Base-by-base conservation (phyloP, 2,888 invertebrate species). In the Ophion ventricosus region DNA sequence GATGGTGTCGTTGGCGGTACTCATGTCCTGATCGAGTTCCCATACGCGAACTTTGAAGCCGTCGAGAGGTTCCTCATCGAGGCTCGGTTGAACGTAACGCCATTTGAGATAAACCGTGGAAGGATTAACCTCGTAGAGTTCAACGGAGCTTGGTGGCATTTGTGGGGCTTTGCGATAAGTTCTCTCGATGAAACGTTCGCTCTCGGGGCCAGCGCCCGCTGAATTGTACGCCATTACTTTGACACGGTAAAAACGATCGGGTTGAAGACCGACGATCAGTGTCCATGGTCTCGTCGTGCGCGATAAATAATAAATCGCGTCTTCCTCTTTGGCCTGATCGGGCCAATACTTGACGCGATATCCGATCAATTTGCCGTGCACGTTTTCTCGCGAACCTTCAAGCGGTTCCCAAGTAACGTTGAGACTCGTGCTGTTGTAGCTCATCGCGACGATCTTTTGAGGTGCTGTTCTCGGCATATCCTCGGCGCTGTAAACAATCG, bases 201-300 rank as follows among this genome's bases (percentile, higher is more conserved):
- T 98, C 93, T 99, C 98, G 0, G 98, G 98, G 3, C 99, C 99
- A 93, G 98, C 98, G 1, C 99, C 99, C 3, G 99, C 99, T 0
- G 97, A 96, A 94, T 99, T 99, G 91, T 98, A 99, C 0, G 98
- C 98, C 98, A 99, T 98, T 1, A 98, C 97, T 94, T 98, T 98
- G 0, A 99, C 98, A 90, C 95, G 97, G 94, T 99, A 99, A 92
- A 98, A 97, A 0, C 97, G 98, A 92, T 99, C 97, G 0, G 98
- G 98, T 89, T 97, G 96, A 70, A 99, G 94, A 87, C 99, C 99
- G 14, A 99, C 98, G 90, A 99, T 97, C 1, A 98, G 94, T 0
- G 98, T 98, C 96, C 97, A 97, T 76, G 97, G 96, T 74, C 96
- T 95, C 1, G 96, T 97, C 1, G 97, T 97, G 84, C 98, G 95